Conservation (phyloP, 2,113 vertebrate genomes). For the Cyanistes caeruleus region DNA sequence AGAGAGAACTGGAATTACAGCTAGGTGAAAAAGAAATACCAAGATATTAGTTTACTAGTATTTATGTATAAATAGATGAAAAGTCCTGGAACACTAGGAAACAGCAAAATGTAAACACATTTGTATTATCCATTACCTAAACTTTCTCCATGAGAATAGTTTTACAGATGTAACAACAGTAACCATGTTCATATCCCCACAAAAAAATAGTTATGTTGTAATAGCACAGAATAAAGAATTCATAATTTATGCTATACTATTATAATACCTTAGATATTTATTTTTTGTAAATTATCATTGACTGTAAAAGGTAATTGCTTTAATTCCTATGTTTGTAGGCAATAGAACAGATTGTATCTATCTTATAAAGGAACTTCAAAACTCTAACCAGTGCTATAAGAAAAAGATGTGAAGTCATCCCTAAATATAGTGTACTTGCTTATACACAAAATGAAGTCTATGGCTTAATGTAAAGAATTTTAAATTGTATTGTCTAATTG, state of each 20-base stretch:
- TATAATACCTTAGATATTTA: not conserved
- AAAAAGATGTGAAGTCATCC: not conserved
- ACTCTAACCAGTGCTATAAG: not conserved
- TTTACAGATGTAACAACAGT: not conserved
- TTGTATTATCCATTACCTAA: not conserved
- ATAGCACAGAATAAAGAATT: not conserved
- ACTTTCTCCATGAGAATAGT: not conserved
- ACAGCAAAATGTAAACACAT: not conserved
- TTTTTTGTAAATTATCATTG: not conserved
- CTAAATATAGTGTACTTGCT: not conserved
- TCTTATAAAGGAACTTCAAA: not conserved
- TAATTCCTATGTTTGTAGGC: not conserved
- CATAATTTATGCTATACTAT: not conserved
- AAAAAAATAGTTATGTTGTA: not conserved
- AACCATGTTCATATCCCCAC: not conserved
- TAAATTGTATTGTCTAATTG: no score
- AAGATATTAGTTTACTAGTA: not conserved
- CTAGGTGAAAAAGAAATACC: conserved; percentile 2
- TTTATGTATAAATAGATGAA: not conserved
- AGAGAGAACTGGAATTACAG: not conserved
- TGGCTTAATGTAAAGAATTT: not conserved
- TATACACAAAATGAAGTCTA: not conserved
- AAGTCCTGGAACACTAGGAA: not conserved
- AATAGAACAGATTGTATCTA: not conserved
- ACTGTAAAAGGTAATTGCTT: not conserved